Base-by-base conservation (phyloP, 2,797 vertebrate species). In the Sebastes paucispinis region DNA sequence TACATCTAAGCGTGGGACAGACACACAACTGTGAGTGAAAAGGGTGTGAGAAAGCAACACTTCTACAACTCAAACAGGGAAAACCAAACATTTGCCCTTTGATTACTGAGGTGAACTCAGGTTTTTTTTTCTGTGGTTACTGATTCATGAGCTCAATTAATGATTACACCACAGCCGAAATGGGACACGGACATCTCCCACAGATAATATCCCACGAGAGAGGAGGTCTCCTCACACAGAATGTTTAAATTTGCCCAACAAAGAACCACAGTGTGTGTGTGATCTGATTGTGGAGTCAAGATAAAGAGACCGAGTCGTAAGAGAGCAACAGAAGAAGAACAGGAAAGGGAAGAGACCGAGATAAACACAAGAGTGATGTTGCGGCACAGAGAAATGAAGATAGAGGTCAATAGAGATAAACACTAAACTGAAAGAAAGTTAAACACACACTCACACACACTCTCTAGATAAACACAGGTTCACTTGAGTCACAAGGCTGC, bases 131-230 rank as follows among this genome's bases (percentile, higher is more conserved):
- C 27, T 25, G n/a, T 47, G 27, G 92, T 93, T 91, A 94, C 91
- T 93, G 83, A 95, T 94, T 94, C 18, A 88, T 68, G 12, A 69
- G 70, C 6, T 67, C 9, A 50, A 89, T 91, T 55, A 93, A 94
- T 93, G 87, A 92, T 93, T 92, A 90, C 50, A 84, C 43, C 47
- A 2, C 27, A 24, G 64, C 57, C 1, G 66, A 89, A 67, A 69
- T 16, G 63, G n/a, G 52, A 65, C 34, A 54, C 5, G n/a, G 27
- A 64, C 68, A 1, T 24, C 32, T 81, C 79, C 70, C 86, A 80
- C 55, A 31, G 50, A 54, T 13, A 47, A 47, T 3, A 47, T 18
- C 43, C 27, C 3, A 39, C 43, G 64, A 2, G 57, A 70, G 39
- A 50, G n/a, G 36, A 70, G 47, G 24, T 18, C 47, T 39, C 25